These are phyloP conservation scores for Corythornis vintsioides DNA, from an alignment of 2,113 vertebrate genomes.

Conservation along the genomic window DNA sequence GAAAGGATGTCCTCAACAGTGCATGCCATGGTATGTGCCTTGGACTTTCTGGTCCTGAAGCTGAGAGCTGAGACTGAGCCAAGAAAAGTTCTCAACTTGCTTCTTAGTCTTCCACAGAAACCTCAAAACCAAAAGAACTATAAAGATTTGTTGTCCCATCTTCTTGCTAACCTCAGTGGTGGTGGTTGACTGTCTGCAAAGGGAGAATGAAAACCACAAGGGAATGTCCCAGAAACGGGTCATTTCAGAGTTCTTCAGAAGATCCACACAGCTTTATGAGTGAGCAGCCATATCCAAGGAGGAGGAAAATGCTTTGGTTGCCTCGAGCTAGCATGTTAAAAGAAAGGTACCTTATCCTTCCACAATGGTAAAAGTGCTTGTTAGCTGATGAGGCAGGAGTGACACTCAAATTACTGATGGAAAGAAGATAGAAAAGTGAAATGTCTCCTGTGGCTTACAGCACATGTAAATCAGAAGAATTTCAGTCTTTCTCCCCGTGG, in stretches of 20 bases:
- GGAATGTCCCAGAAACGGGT: background rate
- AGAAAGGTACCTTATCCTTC: slow-evolving; percentile 55
- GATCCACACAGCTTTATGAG: slow-evolving; percentile 20
- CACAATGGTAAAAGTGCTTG: slow-evolving; percentile 45
- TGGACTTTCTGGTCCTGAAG: slow-evolving; percentile 26
- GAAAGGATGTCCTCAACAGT: slow-evolving; percentile 58
- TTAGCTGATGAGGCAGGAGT: slow-evolving; percentile 62
- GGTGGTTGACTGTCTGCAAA: slow-evolving; percentile 27
- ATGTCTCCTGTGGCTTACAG: slow-evolving; percentile 45
- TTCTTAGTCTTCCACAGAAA: slow-evolving; percentile 24
- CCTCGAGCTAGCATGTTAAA: slow-evolving; percentile 35
- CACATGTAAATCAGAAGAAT: background rate
- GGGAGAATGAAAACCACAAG: slow-evolving; percentile 32
- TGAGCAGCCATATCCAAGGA: slow-evolving; percentile 43
- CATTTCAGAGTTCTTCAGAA: slow-evolving; percentile 13
- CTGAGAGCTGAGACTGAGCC: slow-evolving; percentile 12
- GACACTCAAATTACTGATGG: slow-evolving; percentile 44
- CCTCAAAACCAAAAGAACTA: background rate
- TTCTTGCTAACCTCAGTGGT: background rate
- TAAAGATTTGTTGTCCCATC: background rate
- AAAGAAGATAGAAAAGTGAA: slow-evolving; percentile 48
- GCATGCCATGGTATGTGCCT: slow-evolving; percentile 21
- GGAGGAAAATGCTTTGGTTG: slow-evolving; percentile 55
- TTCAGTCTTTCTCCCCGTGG: background rate
- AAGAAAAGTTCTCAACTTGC: background rate